phyloP scores from a whole-genome alignment of 2,113 vertebrate genomes.

The Choloepus hoffmanni region DNA sequence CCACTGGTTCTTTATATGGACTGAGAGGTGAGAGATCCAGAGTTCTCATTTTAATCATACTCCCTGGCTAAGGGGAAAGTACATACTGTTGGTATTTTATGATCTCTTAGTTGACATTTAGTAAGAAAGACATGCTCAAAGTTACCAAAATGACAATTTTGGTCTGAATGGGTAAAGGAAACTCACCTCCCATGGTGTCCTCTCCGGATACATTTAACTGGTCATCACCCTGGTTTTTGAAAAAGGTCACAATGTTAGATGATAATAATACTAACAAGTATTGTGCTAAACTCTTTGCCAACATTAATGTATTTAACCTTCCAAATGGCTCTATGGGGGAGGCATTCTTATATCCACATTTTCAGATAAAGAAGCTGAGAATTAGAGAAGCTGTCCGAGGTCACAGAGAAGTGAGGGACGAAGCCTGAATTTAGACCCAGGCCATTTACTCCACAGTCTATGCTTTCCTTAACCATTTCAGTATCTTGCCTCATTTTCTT shows the following conservation, averaged over 20 bases:
- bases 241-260: slow-evolving; percentile 79
- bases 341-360: neutral
- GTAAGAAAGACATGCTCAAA: neutral
- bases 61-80: neutral
- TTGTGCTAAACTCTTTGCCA: neutral
- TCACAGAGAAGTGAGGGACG: neutral
- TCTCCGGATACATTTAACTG: slow-evolving; percentile 88
- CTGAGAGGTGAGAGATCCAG: neutral
- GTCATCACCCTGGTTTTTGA: slow-evolving; percentile 89
- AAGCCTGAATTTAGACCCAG: neutral
- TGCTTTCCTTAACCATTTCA: neutral
- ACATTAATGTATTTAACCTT: neutral
- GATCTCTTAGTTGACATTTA: neutral
- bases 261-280: neutral
- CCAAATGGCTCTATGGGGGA: neutral
- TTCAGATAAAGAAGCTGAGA: neutral
- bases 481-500: neutral
- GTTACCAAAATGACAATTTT: neutral
- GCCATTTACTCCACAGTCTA: neutral
- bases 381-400: neutral
- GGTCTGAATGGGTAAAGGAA: slow-evolving; percentile 32
- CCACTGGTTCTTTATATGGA: neutral
- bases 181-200: slow-evolving; percentile 90
- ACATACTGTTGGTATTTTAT: neutral
- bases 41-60: neutral